These are phyloP conservation scores for Pholis gunnellus DNA, from an alignment of 2,113 vertebrate species.

Conservation along the genomic window DNA sequence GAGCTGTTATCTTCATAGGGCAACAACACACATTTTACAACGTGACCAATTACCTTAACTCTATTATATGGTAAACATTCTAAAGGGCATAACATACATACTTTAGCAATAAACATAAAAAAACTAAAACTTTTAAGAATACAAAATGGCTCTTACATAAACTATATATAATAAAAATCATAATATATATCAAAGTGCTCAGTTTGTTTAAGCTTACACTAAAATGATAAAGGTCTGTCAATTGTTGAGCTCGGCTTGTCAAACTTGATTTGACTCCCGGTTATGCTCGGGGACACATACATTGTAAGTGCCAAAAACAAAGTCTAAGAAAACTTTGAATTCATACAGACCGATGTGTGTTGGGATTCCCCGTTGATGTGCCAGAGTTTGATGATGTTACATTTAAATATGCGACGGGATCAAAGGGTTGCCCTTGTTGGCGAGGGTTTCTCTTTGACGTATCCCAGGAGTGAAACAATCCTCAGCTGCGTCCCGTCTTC, in stretches of 20 bases:
- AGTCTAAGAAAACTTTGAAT: background rate
- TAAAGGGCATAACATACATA: too few relatives aligned
- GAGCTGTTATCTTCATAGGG: too few relatives aligned
- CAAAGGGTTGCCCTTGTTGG: conserved; percentile 16
- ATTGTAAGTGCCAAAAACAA: conserved; percentile 17
- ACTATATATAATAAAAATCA: too few relatives aligned
- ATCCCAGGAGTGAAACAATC: conserved; percentile 14
- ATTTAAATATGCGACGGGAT: conserved; percentile 26
- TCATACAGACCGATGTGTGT: background rate
- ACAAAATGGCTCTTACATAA: too few relatives aligned
- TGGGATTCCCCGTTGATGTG: background rate
- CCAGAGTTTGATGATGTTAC: conserved; percentile 23
- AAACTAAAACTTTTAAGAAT: too few relatives aligned
- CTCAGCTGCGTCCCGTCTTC: conserved; percentile 10
- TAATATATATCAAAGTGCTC: background rate
- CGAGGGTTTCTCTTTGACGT: conserved; percentile 22
- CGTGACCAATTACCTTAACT: too few relatives aligned
- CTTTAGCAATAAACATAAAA: too few relatives aligned
- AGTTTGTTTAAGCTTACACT: too few relatives aligned
- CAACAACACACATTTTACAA: too few relatives aligned
- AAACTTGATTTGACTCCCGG: background rate
- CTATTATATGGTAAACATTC: too few relatives aligned
- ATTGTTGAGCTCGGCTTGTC: background rate
- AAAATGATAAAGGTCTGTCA: background rate
- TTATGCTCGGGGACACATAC: background rate